Percentiles rank a stretch among this genome's conserved stretches.
Conservation (phyloP, 2,797 vertebrate species). For the Chiloscyllium punctatum region DNA sequence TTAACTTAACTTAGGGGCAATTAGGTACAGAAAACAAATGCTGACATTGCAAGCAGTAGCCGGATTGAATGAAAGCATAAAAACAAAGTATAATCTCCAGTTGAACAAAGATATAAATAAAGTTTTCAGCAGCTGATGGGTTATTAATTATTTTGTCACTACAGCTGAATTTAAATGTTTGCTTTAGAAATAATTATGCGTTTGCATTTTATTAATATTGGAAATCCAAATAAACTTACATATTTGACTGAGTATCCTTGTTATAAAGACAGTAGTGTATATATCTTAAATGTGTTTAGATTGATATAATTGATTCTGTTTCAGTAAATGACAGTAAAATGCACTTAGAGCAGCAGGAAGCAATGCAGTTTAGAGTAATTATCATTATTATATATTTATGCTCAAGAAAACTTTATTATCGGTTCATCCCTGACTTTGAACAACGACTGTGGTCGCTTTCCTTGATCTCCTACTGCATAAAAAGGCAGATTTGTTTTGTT, state of each 20-base stretch:
- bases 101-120: neutral
- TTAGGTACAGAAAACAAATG: too few species aligned
- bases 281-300: neutral
- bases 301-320: neutral
- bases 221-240: neutral
- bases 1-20: too few species aligned
- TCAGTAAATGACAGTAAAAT: slow-evolving; percentile 7
- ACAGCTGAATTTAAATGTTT: neutral
- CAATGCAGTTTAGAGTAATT: slow-evolving; percentile 50
- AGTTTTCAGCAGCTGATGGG: neutral
- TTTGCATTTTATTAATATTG: slow-evolving; percentile 17
- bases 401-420: slow-evolving; percentile 45
- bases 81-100: neutral
- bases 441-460: slow-evolving; percentile 40
- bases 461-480: slow-evolving; percentile 41
- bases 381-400: slow-evolving; percentile 30
- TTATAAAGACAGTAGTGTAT: neutral
- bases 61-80: too few species aligned
- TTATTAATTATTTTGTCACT: neutral
- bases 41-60: too few species aligned
- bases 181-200: neutral
- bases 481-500: slow-evolving; percentile 40
- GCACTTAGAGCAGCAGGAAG: slow-evolving; percentile 50
- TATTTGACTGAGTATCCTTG: neutral
- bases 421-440: slow-evolving; percentile 46